phyloP scores from a whole-genome alignment of 2,113 vertebrate genomes.

The Vulpes lagopus region DNA sequence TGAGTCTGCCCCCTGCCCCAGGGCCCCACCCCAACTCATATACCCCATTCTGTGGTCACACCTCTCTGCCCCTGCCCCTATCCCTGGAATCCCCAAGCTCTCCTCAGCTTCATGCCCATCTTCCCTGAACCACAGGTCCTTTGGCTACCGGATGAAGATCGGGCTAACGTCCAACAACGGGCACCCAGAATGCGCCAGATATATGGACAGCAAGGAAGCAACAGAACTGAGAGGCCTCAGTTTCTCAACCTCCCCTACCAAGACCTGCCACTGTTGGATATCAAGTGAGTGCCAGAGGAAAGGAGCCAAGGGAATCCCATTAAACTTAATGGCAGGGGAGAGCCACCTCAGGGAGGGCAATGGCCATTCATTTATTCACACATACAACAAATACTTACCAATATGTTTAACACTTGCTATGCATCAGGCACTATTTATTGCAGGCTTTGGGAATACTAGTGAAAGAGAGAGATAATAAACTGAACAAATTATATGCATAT shows the following conservation, averaged over 20 bases:
- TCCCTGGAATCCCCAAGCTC: neutral
- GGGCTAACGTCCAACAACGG: conserved; percentile 85
- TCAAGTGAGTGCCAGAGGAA: conserved; percentile 88
- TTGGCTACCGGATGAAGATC: conserved; percentile 91
- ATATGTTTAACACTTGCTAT: neutral
- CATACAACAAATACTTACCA: neutral
- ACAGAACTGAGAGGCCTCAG: conserved; percentile 79
- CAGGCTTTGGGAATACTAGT: neutral
- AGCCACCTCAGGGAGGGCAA: neutral
- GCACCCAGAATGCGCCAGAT: conserved; percentile 91
- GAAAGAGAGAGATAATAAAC: conserved; percentile 21
- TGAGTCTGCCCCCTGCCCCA: neutral
- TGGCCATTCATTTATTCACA: neutral
- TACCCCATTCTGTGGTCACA: neutral
- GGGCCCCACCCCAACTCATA: neutral
- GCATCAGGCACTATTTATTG: neutral
- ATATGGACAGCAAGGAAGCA: conserved; percentile 84
- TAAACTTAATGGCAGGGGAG: neutral
- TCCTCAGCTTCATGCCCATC: neutral
- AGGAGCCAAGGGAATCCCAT: neutral
- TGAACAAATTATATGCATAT: neutral
- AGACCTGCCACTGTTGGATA: conserved; percentile 85
- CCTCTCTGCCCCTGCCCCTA: neutral
- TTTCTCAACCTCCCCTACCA: conserved; percentile 93
- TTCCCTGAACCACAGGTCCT: conserved; percentile 89